Percentiles rank a stretch among this genome's conserved stretches.
Conservation (phyloP, 1,140 invertebrate species). For the Globodera rostochiensis region DNA sequence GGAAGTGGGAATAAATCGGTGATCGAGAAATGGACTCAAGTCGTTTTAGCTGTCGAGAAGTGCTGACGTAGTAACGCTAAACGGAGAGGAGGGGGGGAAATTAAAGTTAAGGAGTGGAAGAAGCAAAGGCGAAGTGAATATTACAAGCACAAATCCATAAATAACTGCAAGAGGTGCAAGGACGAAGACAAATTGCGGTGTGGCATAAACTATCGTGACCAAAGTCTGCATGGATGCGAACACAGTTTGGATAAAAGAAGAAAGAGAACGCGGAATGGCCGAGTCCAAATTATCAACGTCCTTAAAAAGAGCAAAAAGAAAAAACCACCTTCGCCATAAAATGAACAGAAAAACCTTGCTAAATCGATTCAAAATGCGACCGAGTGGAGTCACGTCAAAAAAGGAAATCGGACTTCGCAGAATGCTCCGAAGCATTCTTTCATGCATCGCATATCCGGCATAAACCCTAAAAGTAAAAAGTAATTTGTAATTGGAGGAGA, state of each 20-base stretch:
- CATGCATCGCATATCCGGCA: slow-evolving; percentile 72
- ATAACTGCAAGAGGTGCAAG: slow-evolving; percentile 70
- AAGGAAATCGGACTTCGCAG: slow-evolving; percentile 73
- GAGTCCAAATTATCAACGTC: slow-evolving; percentile 54
- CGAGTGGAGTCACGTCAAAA: slow-evolving; percentile 75
- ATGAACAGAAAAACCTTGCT: slow-evolving; percentile 51
- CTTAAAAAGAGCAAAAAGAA: slow-evolving; percentile 51
- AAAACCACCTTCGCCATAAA: background rate
- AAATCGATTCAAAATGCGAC: slow-evolving; percentile 76
- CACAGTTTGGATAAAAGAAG: slow-evolving; percentile 59
- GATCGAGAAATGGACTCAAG: slow-evolving; percentile 93
- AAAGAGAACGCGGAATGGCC: slow-evolving; percentile 46
- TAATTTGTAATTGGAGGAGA: slow-evolving; percentile 2
- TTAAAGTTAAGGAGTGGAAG: slow-evolving; percentile 5
- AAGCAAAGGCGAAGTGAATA: background rate
- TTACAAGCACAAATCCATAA: slow-evolving; percentile 68
- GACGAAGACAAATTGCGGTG: slow-evolving; percentile 70
- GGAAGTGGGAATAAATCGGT: slow-evolving; percentile 90
- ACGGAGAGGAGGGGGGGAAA: slow-evolving; percentile 31
- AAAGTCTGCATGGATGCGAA: slow-evolving; percentile 68
- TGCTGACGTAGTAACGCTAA: slow-evolving; percentile 88
- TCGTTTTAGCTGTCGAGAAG: slow-evolving; percentile 89
- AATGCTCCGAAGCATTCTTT: slow-evolving; percentile 76
- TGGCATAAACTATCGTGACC: slow-evolving; percentile 69
- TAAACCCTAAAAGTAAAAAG: slow-evolving; percentile 44